A percentile compares a stretch with the other conserved stretches of the same genome.
These are phyloP conservation scores for Sternotherus odoratus DNA, from an alignment of 2,797 vertebrate genomes.

Conservation along the genomic window DNA sequence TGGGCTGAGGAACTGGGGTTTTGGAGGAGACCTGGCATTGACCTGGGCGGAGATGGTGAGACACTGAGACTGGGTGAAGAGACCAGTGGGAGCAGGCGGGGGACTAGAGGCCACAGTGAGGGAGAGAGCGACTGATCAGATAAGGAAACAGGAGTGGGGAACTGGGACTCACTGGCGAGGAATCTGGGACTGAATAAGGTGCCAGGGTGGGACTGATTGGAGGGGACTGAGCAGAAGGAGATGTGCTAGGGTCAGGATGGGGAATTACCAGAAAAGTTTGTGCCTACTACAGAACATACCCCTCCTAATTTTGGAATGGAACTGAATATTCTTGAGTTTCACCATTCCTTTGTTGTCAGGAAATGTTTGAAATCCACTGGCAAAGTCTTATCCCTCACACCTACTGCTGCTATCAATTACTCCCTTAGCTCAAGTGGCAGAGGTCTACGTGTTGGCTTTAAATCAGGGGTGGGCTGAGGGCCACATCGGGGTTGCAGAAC, in stretches of 20 bases:
- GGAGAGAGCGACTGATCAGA: neutral
- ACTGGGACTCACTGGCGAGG: fast-evolving
- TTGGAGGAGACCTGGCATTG: neutral
- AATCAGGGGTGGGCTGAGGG: too few species aligned
- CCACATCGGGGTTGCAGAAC: too few species aligned
- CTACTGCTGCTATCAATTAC: neutral
- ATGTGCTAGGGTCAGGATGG: neutral
- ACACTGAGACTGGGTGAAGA: neutral
- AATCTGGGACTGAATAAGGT: neutral
- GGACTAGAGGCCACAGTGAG: neutral
- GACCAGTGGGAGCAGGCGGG: neutral
- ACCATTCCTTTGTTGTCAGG: neutral
- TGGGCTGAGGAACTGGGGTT: neutral
- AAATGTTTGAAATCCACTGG: neutral
- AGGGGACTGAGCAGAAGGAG: neutral
- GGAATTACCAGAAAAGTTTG: neutral
- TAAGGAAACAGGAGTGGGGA: neutral
- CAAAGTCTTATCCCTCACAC: neutral
- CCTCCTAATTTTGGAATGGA: neutral
- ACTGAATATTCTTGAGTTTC: neutral
- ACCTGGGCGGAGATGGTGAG: neutral
- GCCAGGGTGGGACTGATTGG: neutral
- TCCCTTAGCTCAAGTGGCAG: neutral
- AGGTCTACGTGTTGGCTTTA: neutral
- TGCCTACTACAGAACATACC: neutral